These are phyloP conservation scores for Poicephalus meyeri DNA, from an alignment of 2,113 vertebrate genomes.

Conservation along the genomic window DNA sequence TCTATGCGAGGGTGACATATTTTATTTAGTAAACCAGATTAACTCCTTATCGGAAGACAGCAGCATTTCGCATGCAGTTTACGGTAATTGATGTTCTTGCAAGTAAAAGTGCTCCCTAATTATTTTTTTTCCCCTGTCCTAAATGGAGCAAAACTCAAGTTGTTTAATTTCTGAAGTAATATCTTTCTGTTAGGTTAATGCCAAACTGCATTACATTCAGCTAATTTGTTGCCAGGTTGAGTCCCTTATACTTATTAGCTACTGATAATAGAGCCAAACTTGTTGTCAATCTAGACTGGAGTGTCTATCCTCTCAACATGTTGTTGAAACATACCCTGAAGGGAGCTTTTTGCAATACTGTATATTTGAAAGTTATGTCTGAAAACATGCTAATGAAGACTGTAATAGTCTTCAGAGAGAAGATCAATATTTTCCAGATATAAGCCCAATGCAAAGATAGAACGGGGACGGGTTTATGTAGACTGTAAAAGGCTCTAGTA, in stretches of 20 bases:
- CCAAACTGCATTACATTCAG: conserved; percentile 10
- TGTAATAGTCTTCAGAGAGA: background rate
- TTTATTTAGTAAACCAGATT: conserved; percentile 70
- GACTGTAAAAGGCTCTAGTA: background rate
- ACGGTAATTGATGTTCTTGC: conserved; percentile 72
- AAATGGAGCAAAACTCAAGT: conserved; percentile 41
- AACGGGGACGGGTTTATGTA: background rate
- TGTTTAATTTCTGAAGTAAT: conserved; percentile 58
- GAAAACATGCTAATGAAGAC: conserved; percentile 13
- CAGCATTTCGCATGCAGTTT: conserved; percentile 63
- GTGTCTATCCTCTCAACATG: conserved; percentile 7
- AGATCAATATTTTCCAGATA: background rate
- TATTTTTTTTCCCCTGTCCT: conserved; percentile 58
- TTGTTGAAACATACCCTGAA: conserved; percentile 35
- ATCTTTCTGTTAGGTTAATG: conserved; percentile 43
- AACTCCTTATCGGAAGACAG: conserved; percentile 60
- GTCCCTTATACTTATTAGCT: background rate
- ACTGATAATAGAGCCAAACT: background rate
- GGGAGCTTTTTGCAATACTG: background rate
- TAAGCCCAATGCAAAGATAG: background rate
- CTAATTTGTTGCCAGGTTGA: conserved; percentile 21
- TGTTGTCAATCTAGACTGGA: background rate
- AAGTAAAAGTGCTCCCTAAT: conserved; percentile 67
- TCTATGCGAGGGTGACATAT: conserved; percentile 2
- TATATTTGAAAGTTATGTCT: conserved; percentile 13